Evolutionary conservation across 1,140 invertebrate species (phyloP).

Genomic region (Gonatopus flavifemur): DNA sequence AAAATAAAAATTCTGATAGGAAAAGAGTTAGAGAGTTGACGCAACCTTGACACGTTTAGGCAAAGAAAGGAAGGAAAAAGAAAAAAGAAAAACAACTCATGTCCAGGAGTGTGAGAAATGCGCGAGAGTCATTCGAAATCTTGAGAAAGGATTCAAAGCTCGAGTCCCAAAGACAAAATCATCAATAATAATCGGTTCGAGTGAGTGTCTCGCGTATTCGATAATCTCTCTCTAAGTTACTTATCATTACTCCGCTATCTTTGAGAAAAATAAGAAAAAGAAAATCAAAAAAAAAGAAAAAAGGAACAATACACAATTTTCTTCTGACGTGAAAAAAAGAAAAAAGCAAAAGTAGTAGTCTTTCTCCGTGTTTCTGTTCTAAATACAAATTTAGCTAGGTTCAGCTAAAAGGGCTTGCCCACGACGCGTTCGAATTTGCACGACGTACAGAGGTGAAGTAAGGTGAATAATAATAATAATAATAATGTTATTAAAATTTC

Average conservation of each 20-base stretch:
- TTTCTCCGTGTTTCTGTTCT: conserved; percentile 17
- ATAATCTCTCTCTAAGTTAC: conserved; percentile 18
- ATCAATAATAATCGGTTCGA: conserved; percentile 4
- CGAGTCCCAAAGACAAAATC: conserved; percentile 15
- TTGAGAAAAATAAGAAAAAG: too few relatives aligned
- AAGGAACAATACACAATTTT: conserved; percentile 19
- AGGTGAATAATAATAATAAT: too few relatives aligned
- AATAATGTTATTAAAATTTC: too few relatives aligned
- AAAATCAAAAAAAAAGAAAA: too few relatives aligned
- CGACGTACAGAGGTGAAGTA: too few relatives aligned
- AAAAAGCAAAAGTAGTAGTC: conserved; percentile 18
- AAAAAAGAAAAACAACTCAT: conserved; percentile 19
- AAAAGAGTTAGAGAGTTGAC: too few relatives aligned
- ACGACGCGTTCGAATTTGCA: too few relatives aligned
- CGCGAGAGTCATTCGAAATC: conserved; percentile 19
- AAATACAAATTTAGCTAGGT: conserved; percentile 24
- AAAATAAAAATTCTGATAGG: too few relatives aligned
- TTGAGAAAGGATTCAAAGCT: conserved; percentile 3
- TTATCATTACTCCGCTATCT: conserved; percentile 21
- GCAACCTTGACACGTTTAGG: neutral
- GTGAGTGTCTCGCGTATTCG: conserved; percentile 23
- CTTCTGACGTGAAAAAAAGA: too few relatives aligned
- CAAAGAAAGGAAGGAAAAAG: too few relatives aligned
- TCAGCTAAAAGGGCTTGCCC: too few relatives aligned
- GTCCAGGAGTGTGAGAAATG: conserved; percentile 21